Percentiles rank a stretch among this genome's conserved stretches.
These are phyloP conservation scores for Phrynocephalus vlangalii DNA, from an alignment of 2,797 vertebrate species.

Conservation along the genomic window DNA sequence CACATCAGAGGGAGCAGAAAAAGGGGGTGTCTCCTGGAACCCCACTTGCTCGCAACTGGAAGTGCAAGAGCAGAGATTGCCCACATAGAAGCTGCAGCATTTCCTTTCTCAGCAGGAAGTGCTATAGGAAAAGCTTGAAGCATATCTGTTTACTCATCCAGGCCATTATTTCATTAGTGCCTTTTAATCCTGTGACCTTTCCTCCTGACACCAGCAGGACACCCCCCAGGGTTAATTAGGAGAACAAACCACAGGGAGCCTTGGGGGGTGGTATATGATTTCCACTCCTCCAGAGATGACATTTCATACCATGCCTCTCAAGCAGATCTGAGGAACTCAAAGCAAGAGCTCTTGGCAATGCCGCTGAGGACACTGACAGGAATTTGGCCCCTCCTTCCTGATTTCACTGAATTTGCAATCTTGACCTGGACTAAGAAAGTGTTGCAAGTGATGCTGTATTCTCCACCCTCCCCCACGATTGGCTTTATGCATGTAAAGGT, in stretches of 20 bases:
- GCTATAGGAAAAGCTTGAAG: neutral
- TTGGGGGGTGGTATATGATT: neutral
- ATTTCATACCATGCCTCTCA: neutral
- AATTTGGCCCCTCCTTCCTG: neutral
- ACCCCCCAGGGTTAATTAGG: conserved; percentile 30
- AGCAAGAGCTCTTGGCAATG: neutral
- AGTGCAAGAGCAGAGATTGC: neutral
- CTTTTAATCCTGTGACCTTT: conserved; percentile 55
- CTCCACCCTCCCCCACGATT: neutral
- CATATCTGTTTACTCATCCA: conserved; percentile 6
- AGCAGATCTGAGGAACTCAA: neutral
- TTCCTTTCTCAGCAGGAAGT: neutral
- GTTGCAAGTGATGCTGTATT: neutral
- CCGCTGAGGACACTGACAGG: neutral
- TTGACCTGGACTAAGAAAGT: neutral
- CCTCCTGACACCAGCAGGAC: conserved; percentile 32
- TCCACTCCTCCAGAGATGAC: neutral
- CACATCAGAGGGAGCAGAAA: too few relatives aligned
- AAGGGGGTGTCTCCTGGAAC: neutral
- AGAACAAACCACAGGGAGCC: neutral
- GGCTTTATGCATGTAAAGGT: neutral
- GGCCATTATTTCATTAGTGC: conserved; percentile 40
- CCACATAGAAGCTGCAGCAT: too few relatives aligned
- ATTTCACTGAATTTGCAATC: rapidly evolving
- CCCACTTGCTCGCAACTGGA: neutral